Conservation (phyloP, 2,888 invertebrate species). For the Bedellia somnulentella region DNA sequence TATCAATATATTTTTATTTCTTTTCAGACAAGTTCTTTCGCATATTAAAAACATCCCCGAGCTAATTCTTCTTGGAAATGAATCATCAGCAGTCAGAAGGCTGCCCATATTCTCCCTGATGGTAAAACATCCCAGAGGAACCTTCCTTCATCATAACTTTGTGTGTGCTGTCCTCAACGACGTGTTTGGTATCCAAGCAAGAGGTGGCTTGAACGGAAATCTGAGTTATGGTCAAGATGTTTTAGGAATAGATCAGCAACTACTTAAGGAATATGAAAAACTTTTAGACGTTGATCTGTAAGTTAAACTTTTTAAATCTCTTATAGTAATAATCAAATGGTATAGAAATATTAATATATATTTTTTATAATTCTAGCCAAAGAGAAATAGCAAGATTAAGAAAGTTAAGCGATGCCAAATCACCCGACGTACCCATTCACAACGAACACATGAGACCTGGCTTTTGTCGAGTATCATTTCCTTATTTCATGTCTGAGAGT, state of each 20-base stretch:
- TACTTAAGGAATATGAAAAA: constrained; percentile 76
- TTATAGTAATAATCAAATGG: background rate
- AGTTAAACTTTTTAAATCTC: constrained; percentile 14
- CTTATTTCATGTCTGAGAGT: constrained; percentile 80
- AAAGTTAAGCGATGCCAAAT: constrained; percentile 40
- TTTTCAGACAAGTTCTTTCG: constrained; percentile 74
- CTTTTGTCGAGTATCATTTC: constrained; percentile 81
- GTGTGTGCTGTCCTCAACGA: constrained; percentile 86
- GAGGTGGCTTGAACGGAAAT: constrained; percentile 80
- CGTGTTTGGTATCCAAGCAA: constrained; percentile 86
- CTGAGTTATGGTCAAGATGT: constrained; percentile 84
- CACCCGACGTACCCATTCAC: constrained; percentile 41
- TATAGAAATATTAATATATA: background rate
- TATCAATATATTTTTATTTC: background rate
- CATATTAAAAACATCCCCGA: constrained; percentile 79
- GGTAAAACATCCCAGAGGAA: constrained; percentile 78
- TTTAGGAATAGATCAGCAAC: constrained; percentile 77
- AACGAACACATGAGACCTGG: constrained; percentile 82
- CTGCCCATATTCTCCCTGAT: constrained; percentile 86
- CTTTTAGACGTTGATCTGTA: constrained; percentile 47
- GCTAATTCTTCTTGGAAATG: constrained; percentile 75
- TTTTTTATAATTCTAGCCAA: constrained; percentile 35
- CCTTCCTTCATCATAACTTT: constrained; percentile 87
- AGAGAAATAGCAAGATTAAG: constrained; percentile 41
- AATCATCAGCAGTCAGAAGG: constrained; percentile 65